Evolutionary conservation across 2,888 invertebrate species (phyloP), one percentile per base, ranked within the genome.

Genomic region (Epistrophe grossulariae): DNA sequence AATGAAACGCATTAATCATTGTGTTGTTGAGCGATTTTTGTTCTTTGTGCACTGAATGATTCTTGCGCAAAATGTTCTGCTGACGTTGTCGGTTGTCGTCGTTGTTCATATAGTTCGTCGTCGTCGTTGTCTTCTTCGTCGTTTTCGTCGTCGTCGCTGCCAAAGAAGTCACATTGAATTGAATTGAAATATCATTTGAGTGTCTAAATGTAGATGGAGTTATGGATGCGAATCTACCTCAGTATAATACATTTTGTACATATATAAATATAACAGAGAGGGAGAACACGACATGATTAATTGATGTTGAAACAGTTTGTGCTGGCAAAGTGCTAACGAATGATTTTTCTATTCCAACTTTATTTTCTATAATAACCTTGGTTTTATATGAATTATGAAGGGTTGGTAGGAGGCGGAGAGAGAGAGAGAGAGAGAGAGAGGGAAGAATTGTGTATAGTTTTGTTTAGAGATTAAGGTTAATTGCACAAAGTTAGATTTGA

Each of bases 1-100:
- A 87, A 87, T 87, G 87, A 87, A 87, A 83, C 83, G 87, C 87
- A 83, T 87, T 87, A 87, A 87, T 87, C 87, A 87, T 79, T n/a
- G 72, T 55, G 83, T 83, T 83, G 87, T 83, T 87, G 83, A 87
- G 77, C 43, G 76, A 70, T 72, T 83, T 68, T 70, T 48, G 64
- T 43, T 70, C 82, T 79, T 79, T 79, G 70, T 79, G 80, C 71
- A 19, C 31, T 55, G 64, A 71, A 57, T 19, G 71, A 76, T 73
- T 87, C 79, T 83, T 83, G 76, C 87, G 76, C 87, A 87, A 83
- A 79, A 87, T 57, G 74, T 45, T 87, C 87, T 72, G 15, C 48
- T 57, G 64, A 45, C 71, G 80, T 15, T 48, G 48, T 79, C 79
- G 24, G 19, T 64, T 11, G 24, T 64, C 24, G 8, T 60, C 19